phyloP scores from a whole-genome alignment of 2,113 vertebrate species.

The Pachyramphus minor region DNA sequence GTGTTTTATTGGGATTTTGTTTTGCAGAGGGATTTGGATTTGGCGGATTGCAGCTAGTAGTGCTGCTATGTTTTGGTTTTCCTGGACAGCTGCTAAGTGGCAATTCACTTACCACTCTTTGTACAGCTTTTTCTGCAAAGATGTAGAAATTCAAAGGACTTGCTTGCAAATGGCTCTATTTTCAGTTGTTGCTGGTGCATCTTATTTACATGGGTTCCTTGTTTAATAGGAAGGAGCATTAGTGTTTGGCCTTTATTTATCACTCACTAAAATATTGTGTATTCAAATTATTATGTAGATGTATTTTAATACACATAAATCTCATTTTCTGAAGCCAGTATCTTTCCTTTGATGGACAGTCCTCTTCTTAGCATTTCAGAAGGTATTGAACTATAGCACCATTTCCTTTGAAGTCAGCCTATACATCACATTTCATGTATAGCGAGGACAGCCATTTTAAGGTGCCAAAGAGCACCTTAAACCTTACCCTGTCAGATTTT shows the following conservation, averaged over 20 bases:
- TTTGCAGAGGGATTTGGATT: background rate
- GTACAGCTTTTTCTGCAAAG: background rate
- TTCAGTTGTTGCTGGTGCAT: background rate
- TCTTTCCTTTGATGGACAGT: background rate
- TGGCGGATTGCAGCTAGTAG: background rate
- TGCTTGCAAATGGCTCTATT: background rate
- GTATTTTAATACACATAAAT: background rate
- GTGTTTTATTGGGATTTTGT: background rate
- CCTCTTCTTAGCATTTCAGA: background rate
- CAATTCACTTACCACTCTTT: background rate
- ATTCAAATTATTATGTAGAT: background rate
- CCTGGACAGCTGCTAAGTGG: background rate
- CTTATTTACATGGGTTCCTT: background rate
- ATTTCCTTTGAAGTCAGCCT: background rate
- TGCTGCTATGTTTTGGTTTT: background rate
- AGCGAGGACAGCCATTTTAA: background rate
- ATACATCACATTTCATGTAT: background rate
- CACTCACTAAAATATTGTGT: background rate
- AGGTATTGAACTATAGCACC: background rate
- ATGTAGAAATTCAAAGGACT: background rate
- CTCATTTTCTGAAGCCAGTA: background rate
- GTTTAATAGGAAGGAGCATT: background rate
- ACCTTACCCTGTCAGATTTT: background rate
- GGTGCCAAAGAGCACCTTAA: background rate
- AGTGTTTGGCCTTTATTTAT: background rate